phyloP scores from a whole-genome alignment of 2,113 vertebrate genomes.

The Ursus arctos region DNA sequence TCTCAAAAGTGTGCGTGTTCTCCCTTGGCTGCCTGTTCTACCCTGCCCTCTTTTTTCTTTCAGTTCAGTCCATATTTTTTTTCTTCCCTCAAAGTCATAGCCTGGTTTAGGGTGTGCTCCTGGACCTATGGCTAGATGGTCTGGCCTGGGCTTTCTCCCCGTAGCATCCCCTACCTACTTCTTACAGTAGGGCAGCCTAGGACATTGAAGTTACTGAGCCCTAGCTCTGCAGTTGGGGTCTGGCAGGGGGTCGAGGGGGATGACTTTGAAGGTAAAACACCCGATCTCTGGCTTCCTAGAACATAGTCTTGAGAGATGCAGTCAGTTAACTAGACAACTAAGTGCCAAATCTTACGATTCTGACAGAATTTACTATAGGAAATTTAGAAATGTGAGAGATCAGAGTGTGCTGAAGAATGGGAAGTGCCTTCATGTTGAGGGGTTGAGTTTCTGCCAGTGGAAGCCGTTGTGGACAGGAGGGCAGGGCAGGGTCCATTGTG shows the following conservation, averaged over 20 bases:
- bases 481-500: background rate
- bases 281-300: conserved; percentile 6
- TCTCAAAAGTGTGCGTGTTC: conserved; percentile 18
- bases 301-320: conserved; percentile 11
- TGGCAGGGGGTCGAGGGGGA: background rate
- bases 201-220: background rate
- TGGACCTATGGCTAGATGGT: background rate
- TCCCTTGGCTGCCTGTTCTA: background rate
- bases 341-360: background rate
- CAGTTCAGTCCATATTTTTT: background rate
- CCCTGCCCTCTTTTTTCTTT: background rate
- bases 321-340: background rate
- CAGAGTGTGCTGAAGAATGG: background rate
- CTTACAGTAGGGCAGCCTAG: background rate
- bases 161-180: background rate
- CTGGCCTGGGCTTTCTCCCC: background rate
- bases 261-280: conserved; percentile 36
- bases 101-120: background rate
- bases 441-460: background rate
- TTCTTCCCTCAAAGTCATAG: background rate
- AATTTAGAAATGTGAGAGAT: background rate
- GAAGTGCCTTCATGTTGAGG: conserved; percentile 44
- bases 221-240: background rate
- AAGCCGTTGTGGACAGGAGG: background rate
- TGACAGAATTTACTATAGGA: conserved; percentile 1